Evolutionary conservation across 2,888 invertebrate species (phyloP).

Genomic region (Gastracanthus pulcherrimus): DNA sequence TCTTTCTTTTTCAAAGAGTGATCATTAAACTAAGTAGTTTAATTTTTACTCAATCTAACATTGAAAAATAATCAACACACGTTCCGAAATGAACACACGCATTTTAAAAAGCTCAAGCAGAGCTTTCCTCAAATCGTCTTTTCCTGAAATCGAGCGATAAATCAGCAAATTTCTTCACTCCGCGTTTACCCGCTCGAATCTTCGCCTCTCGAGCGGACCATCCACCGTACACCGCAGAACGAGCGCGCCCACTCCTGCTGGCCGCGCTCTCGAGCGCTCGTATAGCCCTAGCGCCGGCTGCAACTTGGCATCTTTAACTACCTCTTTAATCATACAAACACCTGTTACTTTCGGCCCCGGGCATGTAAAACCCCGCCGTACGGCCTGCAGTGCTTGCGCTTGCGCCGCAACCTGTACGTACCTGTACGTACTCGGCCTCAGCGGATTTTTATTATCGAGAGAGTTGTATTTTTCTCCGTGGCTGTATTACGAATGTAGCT

Average conservation of each 20-base stretch:
- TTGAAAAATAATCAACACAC: too few species aligned
- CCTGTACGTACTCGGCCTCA: constrained; percentile 1
- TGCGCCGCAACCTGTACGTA: background rate
- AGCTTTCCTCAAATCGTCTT: too few species aligned
- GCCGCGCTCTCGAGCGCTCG: background rate
- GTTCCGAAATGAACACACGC: too few species aligned
- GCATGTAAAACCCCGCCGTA: constrained; percentile 7
- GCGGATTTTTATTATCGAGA: background rate
- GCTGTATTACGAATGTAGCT: background rate
- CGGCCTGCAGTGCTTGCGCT: background rate
- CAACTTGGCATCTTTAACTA: constrained; percentile 47
- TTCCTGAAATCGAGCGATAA: background rate
- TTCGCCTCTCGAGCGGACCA: background rate
- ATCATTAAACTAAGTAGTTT: too few species aligned
- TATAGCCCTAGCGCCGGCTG: too few species aligned
- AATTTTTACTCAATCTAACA: too few species aligned
- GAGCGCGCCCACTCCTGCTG: too few species aligned
- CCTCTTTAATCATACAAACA: constrained; percentile 54
- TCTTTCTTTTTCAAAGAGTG: too few species aligned
- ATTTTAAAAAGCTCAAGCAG: too few species aligned
- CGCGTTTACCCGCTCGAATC: background rate
- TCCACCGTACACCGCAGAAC: too few species aligned
- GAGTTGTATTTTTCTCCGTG: background rate
- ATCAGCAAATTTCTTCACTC: background rate
- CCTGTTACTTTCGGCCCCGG: constrained; percentile 46